A percentile compares a stretch with the other conserved stretches of the same genome.
These are phyloP conservation scores for Etheostoma nigrum DNA, from an alignment of 2,797 vertebrate species.

Conservation along the genomic window DNA sequence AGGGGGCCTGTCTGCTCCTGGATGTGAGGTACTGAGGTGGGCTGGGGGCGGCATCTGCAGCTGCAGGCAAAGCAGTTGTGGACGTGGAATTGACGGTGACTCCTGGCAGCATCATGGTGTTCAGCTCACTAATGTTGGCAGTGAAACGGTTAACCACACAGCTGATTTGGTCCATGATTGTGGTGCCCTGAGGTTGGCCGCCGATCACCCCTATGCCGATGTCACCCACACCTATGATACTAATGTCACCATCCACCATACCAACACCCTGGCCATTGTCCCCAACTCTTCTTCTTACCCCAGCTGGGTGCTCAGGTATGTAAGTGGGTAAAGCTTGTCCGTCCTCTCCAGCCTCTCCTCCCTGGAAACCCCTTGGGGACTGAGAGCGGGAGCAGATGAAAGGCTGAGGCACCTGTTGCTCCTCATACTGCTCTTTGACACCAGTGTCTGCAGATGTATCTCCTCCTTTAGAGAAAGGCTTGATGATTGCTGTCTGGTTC, in stretches of 20 bases:
- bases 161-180: conserved; percentile 99
- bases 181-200: conserved; percentile 89
- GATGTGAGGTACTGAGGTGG: conserved; percentile 86
- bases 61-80: conserved; percentile 32
- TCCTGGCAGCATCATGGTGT: conserved; percentile 96
- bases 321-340: conserved; percentile 80
- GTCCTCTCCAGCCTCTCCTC: conserved; percentile 73
- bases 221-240: conserved; percentile 70
- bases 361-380: conserved; percentile 85
- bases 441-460: conserved; percentile 80
- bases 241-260: conserved; percentile 50
- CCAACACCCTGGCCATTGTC: conserved; percentile 42
- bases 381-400: conserved; percentile 88
- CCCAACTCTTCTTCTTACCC: conserved; percentile 52
- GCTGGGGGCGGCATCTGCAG: conserved; percentile 65
- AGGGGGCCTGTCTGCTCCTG: conserved; percentile 87
- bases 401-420: conserved; percentile 85
- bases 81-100: conserved; percentile 63
- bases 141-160: conserved; percentile 97
- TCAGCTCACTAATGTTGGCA: conserved; percentile 97
- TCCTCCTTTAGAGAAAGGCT: conserved; percentile 93
- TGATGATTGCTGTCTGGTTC: conserved; percentile 98
- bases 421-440: conserved; percentile 85
- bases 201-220: conserved; percentile 76
- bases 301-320: conserved; percentile 82